Evolutionary conservation across 2,113 vertebrate species (phyloP).

Genomic region (Nerophis ophidion): DNA sequence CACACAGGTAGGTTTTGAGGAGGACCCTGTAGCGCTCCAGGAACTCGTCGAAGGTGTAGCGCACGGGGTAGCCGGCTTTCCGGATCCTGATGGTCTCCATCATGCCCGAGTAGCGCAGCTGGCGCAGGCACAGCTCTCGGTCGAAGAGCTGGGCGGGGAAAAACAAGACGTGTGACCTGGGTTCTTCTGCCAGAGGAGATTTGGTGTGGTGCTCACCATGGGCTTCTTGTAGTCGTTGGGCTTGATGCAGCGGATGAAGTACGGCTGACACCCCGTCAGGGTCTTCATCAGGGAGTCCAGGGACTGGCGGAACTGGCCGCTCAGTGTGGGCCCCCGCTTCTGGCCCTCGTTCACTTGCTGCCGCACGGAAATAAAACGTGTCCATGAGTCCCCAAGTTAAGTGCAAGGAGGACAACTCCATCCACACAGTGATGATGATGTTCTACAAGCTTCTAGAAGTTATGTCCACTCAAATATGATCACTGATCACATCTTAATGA

Average conservation of each 20-base stretch:
- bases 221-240: constrained; percentile 95
- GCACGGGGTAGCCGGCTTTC: constrained; percentile 86
- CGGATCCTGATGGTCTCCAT: constrained; percentile 94
- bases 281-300: constrained; percentile 95
- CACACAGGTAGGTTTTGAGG: constrained; percentile 62
- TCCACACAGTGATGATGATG: too few species aligned
- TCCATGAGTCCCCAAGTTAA: too few species aligned
- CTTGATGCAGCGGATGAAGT: constrained; percentile 95
- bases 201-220: constrained; percentile 73
- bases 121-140: constrained; percentile 85
- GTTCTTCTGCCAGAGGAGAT: not conserved
- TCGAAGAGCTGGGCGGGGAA: constrained; percentile 78
- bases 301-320: constrained; percentile 89
- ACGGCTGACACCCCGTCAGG: constrained; percentile 83
- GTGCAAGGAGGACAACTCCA: too few species aligned
- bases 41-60: constrained; percentile 87
- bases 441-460: too few species aligned
- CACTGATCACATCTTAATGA: too few species aligned
- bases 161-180: not conserved
- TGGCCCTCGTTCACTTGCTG: constrained; percentile 70
- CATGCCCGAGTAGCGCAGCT: constrained; percentile 93
- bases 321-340: constrained; percentile 79
- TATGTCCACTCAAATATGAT: too few species aligned
- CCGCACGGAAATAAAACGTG: constrained; percentile 14
- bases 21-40: constrained; percentile 79